Evolutionary conservation across 2,888 invertebrate species (phyloP), one percentile per base, ranked within the genome.

Genomic region (Anarsia innoxiella): DNA sequence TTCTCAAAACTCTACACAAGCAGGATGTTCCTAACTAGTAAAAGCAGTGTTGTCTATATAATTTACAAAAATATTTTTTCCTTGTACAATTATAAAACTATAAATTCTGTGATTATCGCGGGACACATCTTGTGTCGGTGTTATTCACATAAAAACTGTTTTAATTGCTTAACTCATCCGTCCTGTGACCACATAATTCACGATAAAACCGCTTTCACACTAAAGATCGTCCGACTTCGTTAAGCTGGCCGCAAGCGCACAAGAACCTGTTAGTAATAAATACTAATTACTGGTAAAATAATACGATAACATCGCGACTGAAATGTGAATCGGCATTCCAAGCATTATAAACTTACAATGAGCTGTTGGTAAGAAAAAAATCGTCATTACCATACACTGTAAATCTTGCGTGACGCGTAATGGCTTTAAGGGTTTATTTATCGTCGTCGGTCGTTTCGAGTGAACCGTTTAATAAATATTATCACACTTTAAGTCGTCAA

Each of bases 381-480:
- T 63, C 49, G 52, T 67, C 66, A 68, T 67, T 71, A 66, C 75
- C 63, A 69, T 72, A 66, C 70, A 68, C 57, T 66, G 70, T 83
- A 83, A 83, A 83, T 84, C 83, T 79, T 66, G 66, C 69, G 73
- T 76, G 79, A 80, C 80, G 68, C 64, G 66, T 78, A 77, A 78
- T 77, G 71, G 72, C 72, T 68, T 69, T 68, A 70, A 64, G 67
- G 59, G 70, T 57, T 74, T 83, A 82, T 84, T 83, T 83, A 84
- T 83, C 53, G 69, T 58, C 53, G 69, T 60, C 66, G 65, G 70
- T 69, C 73, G 73, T 70, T 75, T 66, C 66, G 59, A 76, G 65
- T 72, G 74, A 79, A 78, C 72, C 71, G 68, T 80, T 83, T 83
- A 82, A 84, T 82, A 83, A 82, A 84, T 80, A 80, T 80, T 80